Base-by-base conservation (phyloP, 2,888 invertebrate genomes). In the Nineta flava region DNA sequence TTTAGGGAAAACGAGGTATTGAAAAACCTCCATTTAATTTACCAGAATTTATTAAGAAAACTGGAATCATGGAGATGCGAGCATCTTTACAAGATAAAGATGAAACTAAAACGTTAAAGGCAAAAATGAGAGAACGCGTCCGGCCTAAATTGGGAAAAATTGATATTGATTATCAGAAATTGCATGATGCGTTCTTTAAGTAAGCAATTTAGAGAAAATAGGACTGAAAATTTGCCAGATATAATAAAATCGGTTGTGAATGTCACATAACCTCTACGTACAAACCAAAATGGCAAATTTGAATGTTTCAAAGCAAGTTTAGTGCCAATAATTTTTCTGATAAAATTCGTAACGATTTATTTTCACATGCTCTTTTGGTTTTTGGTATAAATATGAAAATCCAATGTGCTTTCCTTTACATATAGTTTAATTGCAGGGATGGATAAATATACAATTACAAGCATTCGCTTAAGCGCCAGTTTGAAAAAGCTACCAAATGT, bases 11-110 rank as follows among this genome's bases (percentile, higher is more conserved):
- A 67, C 76, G 99, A 44, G 99, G 99, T 64, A 96, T 99, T 60
- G 99, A 99, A 65, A 96, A 99, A 61, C 92, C 97, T 0, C 95
- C 99, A 0, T 99, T 99, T 65, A 93, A 97, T 65, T 72, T 99
- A 47, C 99, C 99, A 0, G 97, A 97, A 60, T 99, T 96, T 65
- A 99, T 99, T 53, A 95, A 96, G 66, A 84, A 92, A 61, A 99
- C 99, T 0, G 99, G 99, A n/a, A 99, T 99, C 55, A 96, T 95
- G 83, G 99, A 99, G 70, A 99, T 99, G 99, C 74, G 99, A 41
- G 95, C 96, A 35, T 95, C 97, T 0, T 73, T 99, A 16, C 94
- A 94, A 62, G 99, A 99, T 64, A 96, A 99, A 59, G 95, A 95
- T 60, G 95, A 95, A 60, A 83, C 87, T 21, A 92, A 94, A 62